Base-by-base conservation (phyloP, 1,140 invertebrate genomes). In the Phymorhynchus buccinoides region DNA sequence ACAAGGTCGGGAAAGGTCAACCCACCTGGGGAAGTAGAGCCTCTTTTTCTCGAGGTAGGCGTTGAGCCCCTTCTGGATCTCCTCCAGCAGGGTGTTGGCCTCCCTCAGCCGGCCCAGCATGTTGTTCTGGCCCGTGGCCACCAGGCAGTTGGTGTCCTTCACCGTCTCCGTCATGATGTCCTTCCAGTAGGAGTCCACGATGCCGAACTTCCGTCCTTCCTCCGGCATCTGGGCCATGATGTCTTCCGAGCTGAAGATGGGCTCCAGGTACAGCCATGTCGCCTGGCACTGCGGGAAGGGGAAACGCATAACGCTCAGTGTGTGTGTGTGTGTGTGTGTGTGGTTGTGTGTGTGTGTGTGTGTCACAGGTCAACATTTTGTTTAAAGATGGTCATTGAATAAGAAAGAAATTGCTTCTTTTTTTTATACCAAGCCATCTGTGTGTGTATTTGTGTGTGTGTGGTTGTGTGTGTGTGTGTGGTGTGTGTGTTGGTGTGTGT, bases 41-140 rank as follows among this genome's bases (percentile, higher is more conserved):
- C 93, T 86, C 87, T 94, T 94, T 88, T 94, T 94, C 88, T 94
- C 93, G 48, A 94, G 87, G 86, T 94, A 94, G 27, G 91, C 90
- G 89, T 94, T 94, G 2, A 94, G 90, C 42, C 93, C 93, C 85
- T 94, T 93, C 87, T 94, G 93, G 75, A 94, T 94, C 84, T 93
- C 93, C 86, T 94, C 93, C 32, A 94, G 87, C 9, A 94, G 88
- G 52, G 89, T 85, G 86, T 94, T 93, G 42, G 93, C 92, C 82
- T 94, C 93, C n/a, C 84, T 89, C 27, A 94, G 88, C 83, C 93
- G 85, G 0, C 90, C 89, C 56, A 98, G 92, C 95, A 99, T 96
- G 42, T 96, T 95, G 0, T 95, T 95, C 93, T 96, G 97, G 56
- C 95, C 95, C 0, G 98, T 99, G 1, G 97, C 97, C 6, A 94